Percentiles rank a stretch among this genome's conserved stretches.
phyloP scores from a whole-genome alignment of 2,888 invertebrate species.

The Psococerastis gibbosa region DNA sequence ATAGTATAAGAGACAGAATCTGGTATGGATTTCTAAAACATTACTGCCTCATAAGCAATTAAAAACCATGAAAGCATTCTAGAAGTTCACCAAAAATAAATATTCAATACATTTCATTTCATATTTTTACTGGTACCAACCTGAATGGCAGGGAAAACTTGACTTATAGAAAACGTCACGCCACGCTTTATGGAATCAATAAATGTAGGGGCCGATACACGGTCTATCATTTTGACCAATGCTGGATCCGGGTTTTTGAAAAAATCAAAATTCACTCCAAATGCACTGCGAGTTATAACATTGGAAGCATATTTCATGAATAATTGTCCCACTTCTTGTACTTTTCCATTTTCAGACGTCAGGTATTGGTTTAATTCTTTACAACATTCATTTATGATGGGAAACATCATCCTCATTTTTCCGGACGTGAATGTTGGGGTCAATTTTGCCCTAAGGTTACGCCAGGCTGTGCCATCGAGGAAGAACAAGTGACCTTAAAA shows the following conservation, averaged over 20 bases:
- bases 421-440: conserved; percentile 22
- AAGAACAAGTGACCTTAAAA: conserved; percentile 21
- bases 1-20: background rate
- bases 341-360: conserved; percentile 13
- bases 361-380: conserved; percentile 19
- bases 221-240: conserved; percentile 13
- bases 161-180: background rate
- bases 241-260: conserved; percentile 15
- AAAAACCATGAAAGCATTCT: conserved; percentile 18
- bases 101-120: too few relatives aligned
- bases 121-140: too few relatives aligned
- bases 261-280: conserved; percentile 18
- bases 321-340: conserved; percentile 18
- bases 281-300: conserved; percentile 19
- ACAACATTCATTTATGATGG: conserved; percentile 22
- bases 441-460: conserved; percentile 19
- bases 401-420: conserved; percentile 22
- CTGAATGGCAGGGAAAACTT: background rate
- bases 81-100: too few relatives aligned
- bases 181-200: background rate
- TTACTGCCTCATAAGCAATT: too few relatives aligned
- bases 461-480: conserved; percentile 21
- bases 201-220: background rate
- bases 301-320: conserved; percentile 20
- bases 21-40: background rate